Base-by-base conservation (phyloP, 2,797 vertebrate species). In the Hafferia zeledoni region DNA sequence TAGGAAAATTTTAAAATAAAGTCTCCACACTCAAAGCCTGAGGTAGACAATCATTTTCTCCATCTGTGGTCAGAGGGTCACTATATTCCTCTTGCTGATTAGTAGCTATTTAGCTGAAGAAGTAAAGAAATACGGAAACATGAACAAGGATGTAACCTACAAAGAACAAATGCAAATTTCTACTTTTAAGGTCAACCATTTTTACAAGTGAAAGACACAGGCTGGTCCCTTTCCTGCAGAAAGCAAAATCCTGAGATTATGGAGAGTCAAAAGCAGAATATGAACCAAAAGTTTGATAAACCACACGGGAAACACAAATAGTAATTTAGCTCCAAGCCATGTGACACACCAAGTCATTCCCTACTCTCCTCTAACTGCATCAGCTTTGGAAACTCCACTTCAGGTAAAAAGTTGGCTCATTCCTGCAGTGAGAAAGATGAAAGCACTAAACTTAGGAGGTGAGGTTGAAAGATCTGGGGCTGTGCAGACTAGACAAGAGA, bases 401-500 rank as follows among this genome's bases (percentile, higher is more conserved):
- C 31, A 81, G 65, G 60, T 57, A 60, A 89, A 77, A 74, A 69
- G 43, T 57, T 69, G 56, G 65, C 33, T 91, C 70, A 43, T 53
- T 81, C n/a, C 27, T 55, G 56, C 78, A 84, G 75, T 55, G 75
- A 61, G 61, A 67, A 87, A 91, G 70, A 95, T 93, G 74, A 94
- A 94, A 93, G 91, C 7, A 50, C 14, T 5, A 55, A 47, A 57
- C 10, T 37, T 69, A 23, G 0, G 2, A 89, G 43, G 24, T 24
- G 76, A 65, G 39, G 82, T 1, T 93, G 95, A 93, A 91, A 91
- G 93, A 89, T 91, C 56, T 87, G 88, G 90, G 88, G 56, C 82
- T 87, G 52, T 37, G 74, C 65, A 74, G 65, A 17, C 28, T 67
- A 11, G 15, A 35, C 59, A 69, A 57, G 39, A 78, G 56, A 74